Percentiles rank a stretch among this genome's conserved stretches.
Conservation (phyloP, 2,797 vertebrate genomes). For the Limosa lapponica region DNA sequence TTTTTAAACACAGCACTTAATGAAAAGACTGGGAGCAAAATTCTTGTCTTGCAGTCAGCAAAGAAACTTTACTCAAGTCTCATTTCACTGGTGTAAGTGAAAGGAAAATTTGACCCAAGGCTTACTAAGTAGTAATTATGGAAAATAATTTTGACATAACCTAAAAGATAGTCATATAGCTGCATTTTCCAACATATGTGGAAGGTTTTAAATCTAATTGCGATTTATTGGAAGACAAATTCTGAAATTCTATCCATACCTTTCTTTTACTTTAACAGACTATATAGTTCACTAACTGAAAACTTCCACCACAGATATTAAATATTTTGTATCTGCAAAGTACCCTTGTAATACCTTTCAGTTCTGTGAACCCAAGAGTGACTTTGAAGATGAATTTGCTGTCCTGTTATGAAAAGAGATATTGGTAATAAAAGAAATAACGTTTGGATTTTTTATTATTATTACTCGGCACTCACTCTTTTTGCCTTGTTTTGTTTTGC, state of each 20-base stretch:
- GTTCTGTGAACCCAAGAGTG: neutral
- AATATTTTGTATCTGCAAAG: neutral
- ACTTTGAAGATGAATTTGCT: neutral
- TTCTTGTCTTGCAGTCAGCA: neutral
- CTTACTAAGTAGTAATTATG: constrained; percentile 28
- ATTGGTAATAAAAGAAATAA: neutral
- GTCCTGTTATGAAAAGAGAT: neutral
- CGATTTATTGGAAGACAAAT: constrained; percentile 6
- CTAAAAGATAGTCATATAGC: neutral
- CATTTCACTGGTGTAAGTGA: constrained; percentile 14
- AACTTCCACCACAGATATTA: neutral
- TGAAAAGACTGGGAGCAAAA: constrained; percentile 24
- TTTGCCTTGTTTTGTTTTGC: neutral
- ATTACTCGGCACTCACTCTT: neutral
- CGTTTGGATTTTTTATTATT: neutral
- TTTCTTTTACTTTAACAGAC: neutral
- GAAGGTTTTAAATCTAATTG: neutral
- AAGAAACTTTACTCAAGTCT: constrained; percentile 22
- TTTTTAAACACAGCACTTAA: constrained; percentile 33
- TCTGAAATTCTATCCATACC: neutral
- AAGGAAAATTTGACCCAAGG: constrained; percentile 27
- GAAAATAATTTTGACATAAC: constrained; percentile 43
- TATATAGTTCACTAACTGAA: neutral
- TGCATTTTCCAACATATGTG: neutral
- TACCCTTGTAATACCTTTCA: neutral